Base-by-base conservation (phyloP, 2,888 invertebrate genomes). In the Charanyca ferruginea region DNA sequence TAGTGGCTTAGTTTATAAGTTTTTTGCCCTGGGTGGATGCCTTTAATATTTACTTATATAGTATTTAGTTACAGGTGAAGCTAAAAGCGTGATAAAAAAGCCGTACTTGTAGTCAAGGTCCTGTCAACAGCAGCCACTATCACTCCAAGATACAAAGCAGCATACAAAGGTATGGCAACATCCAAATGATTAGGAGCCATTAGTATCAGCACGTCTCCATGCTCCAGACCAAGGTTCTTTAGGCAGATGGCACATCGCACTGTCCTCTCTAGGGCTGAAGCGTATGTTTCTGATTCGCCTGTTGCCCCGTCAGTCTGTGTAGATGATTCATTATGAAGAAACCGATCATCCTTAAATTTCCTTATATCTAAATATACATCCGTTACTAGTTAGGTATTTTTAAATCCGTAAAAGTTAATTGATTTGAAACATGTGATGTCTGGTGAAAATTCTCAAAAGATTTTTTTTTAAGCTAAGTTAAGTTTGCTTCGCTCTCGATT, bases 131-230 rank as follows among this genome's bases (percentile, higher is more conserved):
- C 88, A 11, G 91, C 88, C 2, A 91, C 83, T 3, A 84, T 83
- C 0, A 92, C 86, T 0, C 96, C 96, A 5, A 95, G 83, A 72
- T 93, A 96, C 9, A 95, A 79, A 0, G 94, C 91, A 1, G 96
- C 96, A 52, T 96, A 91, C 53, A 94, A 89, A 0, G 96, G 96
- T 49, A 96, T 89, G 7, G 89, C 82, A 20, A 93, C 74, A 65
- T 96, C 91, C n/a, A 95, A 71, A 60, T 94, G 93, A 73, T 94
- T 96, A 0, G 93, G 91, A 4, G 92, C 94, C 90, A 96, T 96
- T 3, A 96, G 77, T 0, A 91, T 77, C 35, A 96, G 85, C 2
- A 96, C 91, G 66, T 96, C 96, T 3, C 94, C 91, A 3, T 81
- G 77, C 47, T 85, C 77, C 7, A 96, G 65, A 0, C 95, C 95